Evolutionary conservation across 2,113 vertebrate genomes (phyloP).

Genomic region (Sceloporus undulatus): DNA sequence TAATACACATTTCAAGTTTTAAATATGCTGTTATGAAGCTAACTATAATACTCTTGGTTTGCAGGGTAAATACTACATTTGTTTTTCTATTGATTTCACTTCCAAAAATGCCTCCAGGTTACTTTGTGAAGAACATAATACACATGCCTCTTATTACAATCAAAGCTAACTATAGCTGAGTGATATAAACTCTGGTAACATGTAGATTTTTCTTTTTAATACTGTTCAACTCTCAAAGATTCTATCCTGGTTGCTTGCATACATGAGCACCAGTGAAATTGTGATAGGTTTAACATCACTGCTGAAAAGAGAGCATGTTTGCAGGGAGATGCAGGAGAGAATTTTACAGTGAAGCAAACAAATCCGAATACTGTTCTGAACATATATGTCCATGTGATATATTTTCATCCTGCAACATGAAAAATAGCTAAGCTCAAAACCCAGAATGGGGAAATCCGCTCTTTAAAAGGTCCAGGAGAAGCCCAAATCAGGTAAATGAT

Average conservation of each 20-base stretch:
- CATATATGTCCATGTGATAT: not conserved
- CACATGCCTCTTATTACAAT: constrained; percentile 29
- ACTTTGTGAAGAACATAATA: constrained; percentile 39
- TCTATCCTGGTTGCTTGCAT: not conserved
- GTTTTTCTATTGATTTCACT: constrained; percentile 48
- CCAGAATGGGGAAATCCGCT: too few relatives aligned
- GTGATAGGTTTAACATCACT: not conserved
- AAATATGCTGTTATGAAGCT: constrained; percentile 32
- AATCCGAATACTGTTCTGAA: not conserved
- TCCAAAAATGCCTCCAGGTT: constrained; percentile 43
- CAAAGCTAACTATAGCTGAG: constrained; percentile 42
- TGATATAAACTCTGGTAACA: constrained; percentile 30
- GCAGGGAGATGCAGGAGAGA: not conserved
- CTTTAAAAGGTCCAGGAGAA: too few relatives aligned
- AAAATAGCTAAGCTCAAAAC: not conserved
- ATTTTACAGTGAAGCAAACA: not conserved
- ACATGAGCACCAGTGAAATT: not conserved
- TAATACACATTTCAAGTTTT: constrained; percentile 30
- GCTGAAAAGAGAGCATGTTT: not conserved
- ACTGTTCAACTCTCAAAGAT: not conserved
- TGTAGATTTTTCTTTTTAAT: not conserved
- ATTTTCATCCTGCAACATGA: not conserved
- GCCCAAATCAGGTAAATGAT: too few relatives aligned
- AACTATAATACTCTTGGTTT: constrained; percentile 54
- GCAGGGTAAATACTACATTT: constrained; percentile 52